Base-by-base conservation (phyloP, 2,888 invertebrate species). In the Dolomedes plantarius region DNA sequence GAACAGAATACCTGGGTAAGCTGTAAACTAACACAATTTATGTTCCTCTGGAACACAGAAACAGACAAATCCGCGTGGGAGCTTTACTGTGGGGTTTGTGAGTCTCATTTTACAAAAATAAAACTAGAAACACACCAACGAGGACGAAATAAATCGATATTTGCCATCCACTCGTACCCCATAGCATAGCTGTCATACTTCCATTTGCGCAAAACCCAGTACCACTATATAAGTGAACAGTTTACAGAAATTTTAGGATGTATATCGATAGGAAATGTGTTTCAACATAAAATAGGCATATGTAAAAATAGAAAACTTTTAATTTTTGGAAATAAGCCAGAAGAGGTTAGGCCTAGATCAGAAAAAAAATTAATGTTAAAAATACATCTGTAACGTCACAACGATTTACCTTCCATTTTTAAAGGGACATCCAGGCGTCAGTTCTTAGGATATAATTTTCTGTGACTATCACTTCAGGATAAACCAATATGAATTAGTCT, bases 341-440 rank as follows among this genome's bases (percentile, higher is more conserved):
- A 23, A 23, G 56, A 56, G 16, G 56, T 56, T 56, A 56, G 23
- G 56, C 56, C 23, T 56, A 56, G 56, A 56, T 23, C 56, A 19
- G 3, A 19, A 19, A 56, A 56, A n/a, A 56, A 56, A 36, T 36
- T 36, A 36, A 23, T 23, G 56, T 56, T 56, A 56, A 56, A 56
- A 56, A 56, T 23, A 23, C 19, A 56, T 56, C 23, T 19, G 56
- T 23, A 56, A 56, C 56, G 56, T 56, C 56, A 56, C 56, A 23
- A 23, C 23, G 5, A 56, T 56, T 56, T 56, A 56, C 56, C 56
- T 56, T 56, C 23, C 56, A 56, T 56, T 56, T 56, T 56, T 56
- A 56, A 56, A 23, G 23, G 23, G 16, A 16, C 16, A 56, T 56
- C 56, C 56, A 56, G 16, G 5, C 6, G 56, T 7, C 23, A 56